Evolutionary conservation across 2,113 vertebrate species (phyloP).

Genomic region (Chionis minor): DNA sequence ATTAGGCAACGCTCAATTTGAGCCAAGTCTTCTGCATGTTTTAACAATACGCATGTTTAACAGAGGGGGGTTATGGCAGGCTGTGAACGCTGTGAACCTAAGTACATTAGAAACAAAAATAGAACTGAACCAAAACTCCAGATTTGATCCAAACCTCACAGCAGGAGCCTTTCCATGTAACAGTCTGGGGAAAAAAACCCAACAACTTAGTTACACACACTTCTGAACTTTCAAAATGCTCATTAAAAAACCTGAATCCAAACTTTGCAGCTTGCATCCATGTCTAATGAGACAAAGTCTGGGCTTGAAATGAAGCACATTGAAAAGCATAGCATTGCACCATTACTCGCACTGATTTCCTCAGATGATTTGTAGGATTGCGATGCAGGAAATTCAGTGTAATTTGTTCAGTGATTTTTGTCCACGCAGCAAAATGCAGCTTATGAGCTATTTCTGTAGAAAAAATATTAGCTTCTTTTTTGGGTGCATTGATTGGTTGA

Average conservation of each 20-base stretch:
- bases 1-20: neutral
- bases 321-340: neutral
- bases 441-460: neutral
- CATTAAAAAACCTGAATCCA: neutral
- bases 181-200: neutral
- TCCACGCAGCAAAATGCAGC: neutral
- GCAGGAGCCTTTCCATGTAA: neutral
- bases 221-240: constrained; percentile 24
- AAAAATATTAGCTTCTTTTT: neutral
- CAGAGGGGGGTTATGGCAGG: neutral
- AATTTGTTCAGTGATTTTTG: constrained; percentile 2
- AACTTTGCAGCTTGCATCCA: neutral
- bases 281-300: neutral
- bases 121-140: constrained; percentile 1
- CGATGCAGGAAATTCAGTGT: neutral
- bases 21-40: constrained; percentile 26
- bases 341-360: neutral
- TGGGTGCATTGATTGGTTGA: neutral
- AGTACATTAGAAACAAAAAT: constrained; percentile 28
- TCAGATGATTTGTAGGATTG: neutral
- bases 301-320: neutral
- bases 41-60: neutral
- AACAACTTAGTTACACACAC: neutral
- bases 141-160: constrained; percentile 35
- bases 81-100: neutral